Conservation (phyloP, 2,113 vertebrate genomes). For the Stigmatopora argus region DNA sequence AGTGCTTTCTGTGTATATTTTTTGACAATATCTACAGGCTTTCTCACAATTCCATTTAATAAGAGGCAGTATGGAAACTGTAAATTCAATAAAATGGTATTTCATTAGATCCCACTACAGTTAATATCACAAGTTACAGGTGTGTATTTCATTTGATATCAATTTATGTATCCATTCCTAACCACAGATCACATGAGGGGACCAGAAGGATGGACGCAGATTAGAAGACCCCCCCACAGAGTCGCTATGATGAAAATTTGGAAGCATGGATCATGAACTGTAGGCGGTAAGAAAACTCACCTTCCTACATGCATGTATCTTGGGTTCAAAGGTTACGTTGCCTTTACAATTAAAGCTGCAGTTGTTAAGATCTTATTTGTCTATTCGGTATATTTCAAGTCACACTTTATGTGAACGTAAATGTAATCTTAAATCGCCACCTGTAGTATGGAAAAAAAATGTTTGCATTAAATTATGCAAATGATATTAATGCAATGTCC, state of each 20-base stretch:
- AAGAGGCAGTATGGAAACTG: slow-evolving; percentile 22
- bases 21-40: slow-evolving; percentile 24
- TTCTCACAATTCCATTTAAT: slow-evolving; percentile 39
- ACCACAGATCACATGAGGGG: not conserved
- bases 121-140: not conserved
- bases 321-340: not conserved
- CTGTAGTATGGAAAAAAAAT: not conserved
- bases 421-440: not conserved
- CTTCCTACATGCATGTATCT: not conserved
- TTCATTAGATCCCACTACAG: not conserved
- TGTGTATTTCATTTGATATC: not conserved
- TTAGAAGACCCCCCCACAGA: slow-evolving; percentile 19
- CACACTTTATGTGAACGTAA: not conserved
- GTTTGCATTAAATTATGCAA: not conserved
- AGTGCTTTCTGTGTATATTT: not conserved
- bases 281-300: not conserved
- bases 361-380: not conserved
- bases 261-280: slow-evolving; percentile 11
- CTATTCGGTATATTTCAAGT: not conserved
- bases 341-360: too few species aligned
- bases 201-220: slow-evolving; percentile 14
- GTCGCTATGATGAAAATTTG: not conserved
- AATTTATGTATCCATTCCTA: not conserved
- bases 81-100: not conserved
- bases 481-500: not conserved